Conservation (phyloP, 2,797 vertebrate genomes). For the Echiichthys vipera region DNA sequence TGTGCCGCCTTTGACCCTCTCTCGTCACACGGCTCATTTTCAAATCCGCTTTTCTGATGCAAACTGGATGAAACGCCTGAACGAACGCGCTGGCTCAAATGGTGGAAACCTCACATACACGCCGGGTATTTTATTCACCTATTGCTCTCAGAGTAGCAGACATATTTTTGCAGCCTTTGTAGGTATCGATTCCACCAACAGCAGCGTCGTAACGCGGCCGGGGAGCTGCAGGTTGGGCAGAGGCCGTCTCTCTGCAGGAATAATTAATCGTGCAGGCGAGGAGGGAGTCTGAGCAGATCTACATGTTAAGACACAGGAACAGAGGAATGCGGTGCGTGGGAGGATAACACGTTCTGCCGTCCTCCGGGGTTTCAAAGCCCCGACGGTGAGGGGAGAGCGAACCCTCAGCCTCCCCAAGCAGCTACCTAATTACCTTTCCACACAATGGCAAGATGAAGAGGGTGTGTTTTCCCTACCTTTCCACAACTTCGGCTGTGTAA, state of each 20-base stretch:
- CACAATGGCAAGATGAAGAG: not conserved
- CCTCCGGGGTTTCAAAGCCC: slow-evolving; percentile 17
- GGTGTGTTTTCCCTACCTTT: slow-evolving; percentile 16
- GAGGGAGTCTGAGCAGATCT: not conserved
- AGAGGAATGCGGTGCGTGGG: slow-evolving; percentile 9
- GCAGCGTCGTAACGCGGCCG: not conserved
- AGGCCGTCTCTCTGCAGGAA: not conserved
- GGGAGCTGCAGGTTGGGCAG: not conserved
- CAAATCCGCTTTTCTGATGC: slow-evolving; percentile 53
- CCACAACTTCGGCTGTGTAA: slow-evolving; percentile 14
- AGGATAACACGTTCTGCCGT: slow-evolving; percentile 4
- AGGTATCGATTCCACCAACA: slow-evolving; percentile 6
- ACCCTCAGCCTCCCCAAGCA: not conserved
- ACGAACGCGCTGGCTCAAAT: slow-evolving; percentile 8
- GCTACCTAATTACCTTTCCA: slow-evolving; percentile 14
- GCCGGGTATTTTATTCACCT: not conserved
- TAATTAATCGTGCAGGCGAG: not conserved
- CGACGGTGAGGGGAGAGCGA: not conserved
- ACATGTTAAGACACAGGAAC: not conserved
- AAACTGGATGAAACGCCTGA: slow-evolving; percentile 54
- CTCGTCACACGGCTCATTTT: slow-evolving; percentile 33
- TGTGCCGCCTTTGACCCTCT: slow-evolving; percentile 23
- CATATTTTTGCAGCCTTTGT: not conserved
- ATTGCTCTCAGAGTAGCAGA: not conserved
- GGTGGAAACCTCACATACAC: slow-evolving; percentile 2